A percentile compares a stretch with the other conserved stretches of the same genome.
Evolutionary conservation across 1,140 invertebrate species (phyloP).

Genomic region (Globodera rostochiensis): DNA sequence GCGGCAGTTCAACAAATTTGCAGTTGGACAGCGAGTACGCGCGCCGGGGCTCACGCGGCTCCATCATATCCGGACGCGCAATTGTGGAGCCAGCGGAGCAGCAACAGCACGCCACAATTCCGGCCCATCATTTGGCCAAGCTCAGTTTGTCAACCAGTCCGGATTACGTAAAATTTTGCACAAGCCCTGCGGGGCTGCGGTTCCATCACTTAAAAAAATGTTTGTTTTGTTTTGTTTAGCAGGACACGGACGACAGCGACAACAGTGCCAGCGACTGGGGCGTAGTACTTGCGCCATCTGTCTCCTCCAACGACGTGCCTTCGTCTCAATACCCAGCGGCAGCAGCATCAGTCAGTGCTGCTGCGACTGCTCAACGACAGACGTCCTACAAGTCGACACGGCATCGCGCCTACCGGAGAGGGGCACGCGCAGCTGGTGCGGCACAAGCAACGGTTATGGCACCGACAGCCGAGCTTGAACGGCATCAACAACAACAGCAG

Average conservation of each 20-base stretch:
- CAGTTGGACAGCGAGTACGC: constrained; percentile 49
- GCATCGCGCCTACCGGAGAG: constrained; percentile 30
- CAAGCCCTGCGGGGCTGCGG: too few relatives aligned
- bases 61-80: constrained; percentile 63
- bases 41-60: constrained; percentile 60
- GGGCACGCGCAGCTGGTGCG: constrained; percentile 15
- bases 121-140: constrained; percentile 62
- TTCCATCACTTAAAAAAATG: too few relatives aligned
- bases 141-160: constrained; percentile 55
- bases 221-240: constrained; percentile 20
- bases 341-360: neutral
- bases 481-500: constrained; percentile 36
- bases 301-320: constrained; percentile 37
- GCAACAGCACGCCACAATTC: constrained; percentile 52
- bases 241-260: constrained; percentile 61
- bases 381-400: constrained; percentile 21
- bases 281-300: neutral
- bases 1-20: constrained; percentile 25
- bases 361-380: neutral
- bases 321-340: neutral
- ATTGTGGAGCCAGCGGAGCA: constrained; percentile 56
- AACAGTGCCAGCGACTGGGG: constrained; percentile 54
- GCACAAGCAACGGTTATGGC: constrained; percentile 39
- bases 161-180: constrained; percentile 50
- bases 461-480: constrained; percentile 33